A percentile compares a stretch with the other conserved stretches of the same genome.
Evolutionary conservation across 2,113 vertebrate genomes (phyloP).

Genomic region (Notarius quadriscutis): DNA sequence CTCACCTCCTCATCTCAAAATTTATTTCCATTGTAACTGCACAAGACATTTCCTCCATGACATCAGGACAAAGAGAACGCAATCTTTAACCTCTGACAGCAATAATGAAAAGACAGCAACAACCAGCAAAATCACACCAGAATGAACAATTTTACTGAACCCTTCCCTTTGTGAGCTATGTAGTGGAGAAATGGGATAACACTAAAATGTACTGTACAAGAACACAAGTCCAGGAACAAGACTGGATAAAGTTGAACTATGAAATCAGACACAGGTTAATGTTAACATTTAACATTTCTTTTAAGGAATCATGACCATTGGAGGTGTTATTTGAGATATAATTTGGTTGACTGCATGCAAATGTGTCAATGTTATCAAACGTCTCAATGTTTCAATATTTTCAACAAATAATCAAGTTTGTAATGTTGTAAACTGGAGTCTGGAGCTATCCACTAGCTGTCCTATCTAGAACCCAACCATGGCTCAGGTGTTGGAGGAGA

Average conservation of each 20-base stretch:
- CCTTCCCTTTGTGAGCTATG: not conserved
- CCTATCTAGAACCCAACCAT: not conserved
- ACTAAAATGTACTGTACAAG: not conserved
- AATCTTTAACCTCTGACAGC: not conserved
- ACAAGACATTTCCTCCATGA: not conserved
- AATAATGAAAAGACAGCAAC: not conserved
- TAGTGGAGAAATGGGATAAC: not conserved
- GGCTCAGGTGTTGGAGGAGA: not conserved
- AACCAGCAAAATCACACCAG: not conserved
- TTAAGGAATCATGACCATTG: not conserved
- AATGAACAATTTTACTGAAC: too few relatives aligned
- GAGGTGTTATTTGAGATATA: not conserved
- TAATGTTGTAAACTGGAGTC: not conserved
- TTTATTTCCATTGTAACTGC: not conserved
- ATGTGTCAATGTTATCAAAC: not conserved
- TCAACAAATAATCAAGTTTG: not conserved
- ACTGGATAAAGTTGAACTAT: not conserved
- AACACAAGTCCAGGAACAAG: not conserved
- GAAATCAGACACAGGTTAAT: not conserved
- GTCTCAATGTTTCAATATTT: not conserved
- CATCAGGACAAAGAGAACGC: not conserved
- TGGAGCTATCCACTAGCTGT: not conserved
- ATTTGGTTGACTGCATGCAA: not conserved
- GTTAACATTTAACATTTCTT: not conserved
- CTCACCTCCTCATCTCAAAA: not conserved